Evolutionary conservation across 30 jellyfish, hydroid and myxozoan genomes (phyloP), one percentile per base, ranked within the genome.

Genomic region (Haliclystus octoradiatus): DNA sequence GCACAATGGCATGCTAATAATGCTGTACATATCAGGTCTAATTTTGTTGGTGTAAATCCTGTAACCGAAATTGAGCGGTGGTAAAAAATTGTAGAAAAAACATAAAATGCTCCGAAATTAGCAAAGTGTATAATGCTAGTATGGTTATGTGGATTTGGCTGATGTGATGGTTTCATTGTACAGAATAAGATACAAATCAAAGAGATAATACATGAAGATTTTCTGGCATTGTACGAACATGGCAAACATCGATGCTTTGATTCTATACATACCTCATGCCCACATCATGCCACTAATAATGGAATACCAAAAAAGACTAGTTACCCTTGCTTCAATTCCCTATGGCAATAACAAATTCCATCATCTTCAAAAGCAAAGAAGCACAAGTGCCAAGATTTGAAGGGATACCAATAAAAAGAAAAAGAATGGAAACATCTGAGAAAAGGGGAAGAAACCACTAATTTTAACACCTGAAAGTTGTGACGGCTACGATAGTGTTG

Each of bases 141-240:
- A 79, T 79, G 85, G 93, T 2, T 79, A 74, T 26, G 93, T 61
- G 32, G 93, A 79, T 63, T 62, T 79, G 53, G 85, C 85, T 2
- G 92, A 77, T 23, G 69, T 77, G 83, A 76, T 65, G 12, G 73
- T 80, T 51, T 29, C 84, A 25, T 62, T 80, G 52, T 80, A 80
- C 84, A 32, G 92, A 30, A 80, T 67, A 26, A 66, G 71, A 0
- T 47, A 31, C 71, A 80, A 80, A 34, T 72, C 92, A 29, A 62
- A 46, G 62, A 24, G 82, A 34, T 80, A 84, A 93, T 82, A 74
- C 63, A 14, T 82, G 60, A 75, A 82, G 72, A 40, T 82, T 15
- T 76, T 82, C 62, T 82, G 85, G 85, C 92, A 81, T 66, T 28
- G 46, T 22, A 76, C 78, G 30, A 94, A 77, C 49, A 67, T 84